Percentiles rank a stretch among this genome's conserved stretches.
These are phyloP conservation scores for Columba janthina DNA, from an alignment of 2,113 vertebrate species.

Conservation along the genomic window DNA sequence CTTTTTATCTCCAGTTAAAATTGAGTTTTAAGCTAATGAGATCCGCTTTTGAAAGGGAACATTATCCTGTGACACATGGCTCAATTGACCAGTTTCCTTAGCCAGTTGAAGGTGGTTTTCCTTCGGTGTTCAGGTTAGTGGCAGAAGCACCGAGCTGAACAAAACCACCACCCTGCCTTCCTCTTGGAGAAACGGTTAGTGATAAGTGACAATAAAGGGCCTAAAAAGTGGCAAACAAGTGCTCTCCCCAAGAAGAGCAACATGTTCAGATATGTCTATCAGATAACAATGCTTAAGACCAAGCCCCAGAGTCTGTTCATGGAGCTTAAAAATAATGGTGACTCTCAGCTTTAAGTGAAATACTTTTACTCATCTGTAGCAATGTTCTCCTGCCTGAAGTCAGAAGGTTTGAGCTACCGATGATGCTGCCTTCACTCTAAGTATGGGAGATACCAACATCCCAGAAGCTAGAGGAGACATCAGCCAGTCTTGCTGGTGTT, in stretches of 20 bases:
- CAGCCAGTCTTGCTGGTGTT: neutral
- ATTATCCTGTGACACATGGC: neutral
- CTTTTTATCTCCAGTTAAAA: neutral
- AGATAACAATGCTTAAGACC: neutral
- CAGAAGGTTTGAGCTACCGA: neutral
- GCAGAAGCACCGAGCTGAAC: neutral
- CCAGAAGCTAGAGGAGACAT: neutral
- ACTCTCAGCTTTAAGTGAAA: conserved; percentile 34
- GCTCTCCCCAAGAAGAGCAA: neutral
- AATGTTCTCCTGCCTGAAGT: neutral
- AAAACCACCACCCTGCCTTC: neutral
- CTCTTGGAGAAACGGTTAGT: neutral
- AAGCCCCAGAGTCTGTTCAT: neutral
- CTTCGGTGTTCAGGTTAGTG: neutral
- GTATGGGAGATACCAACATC: neutral
- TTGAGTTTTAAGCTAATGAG: neutral
- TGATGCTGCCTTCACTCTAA: neutral
- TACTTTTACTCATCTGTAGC: neutral
- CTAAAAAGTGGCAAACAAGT: neutral
- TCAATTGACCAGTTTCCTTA: neutral
- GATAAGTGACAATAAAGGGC: neutral
- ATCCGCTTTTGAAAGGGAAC: neutral
- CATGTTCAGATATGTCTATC: neutral
- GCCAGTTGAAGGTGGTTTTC: neutral
- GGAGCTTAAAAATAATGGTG: neutral